phyloP scores from a whole-genome alignment of 2,113 vertebrate genomes.

The Amblyopsis rosae region DNA sequence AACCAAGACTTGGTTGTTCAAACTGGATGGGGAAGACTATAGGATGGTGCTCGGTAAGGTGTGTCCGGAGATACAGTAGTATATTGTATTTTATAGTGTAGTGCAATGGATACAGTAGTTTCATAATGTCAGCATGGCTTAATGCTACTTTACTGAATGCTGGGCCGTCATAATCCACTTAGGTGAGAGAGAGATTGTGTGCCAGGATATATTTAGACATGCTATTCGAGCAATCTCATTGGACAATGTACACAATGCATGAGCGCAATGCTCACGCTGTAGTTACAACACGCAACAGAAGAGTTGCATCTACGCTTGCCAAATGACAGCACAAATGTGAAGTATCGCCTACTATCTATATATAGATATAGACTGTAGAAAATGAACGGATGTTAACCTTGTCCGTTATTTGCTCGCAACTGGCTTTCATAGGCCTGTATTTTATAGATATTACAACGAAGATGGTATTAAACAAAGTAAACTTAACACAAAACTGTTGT shows the following conservation, averaged over 20 bases:
- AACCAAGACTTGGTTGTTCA: constrained; percentile 87
- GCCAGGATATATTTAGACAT: background rate
- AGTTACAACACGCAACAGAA: background rate
- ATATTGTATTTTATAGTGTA: background rate
- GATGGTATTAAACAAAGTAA: no score
- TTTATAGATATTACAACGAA: no score
- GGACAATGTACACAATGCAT: background rate
- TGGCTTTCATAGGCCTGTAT: no score
- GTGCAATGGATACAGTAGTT: background rate
- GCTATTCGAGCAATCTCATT: background rate
- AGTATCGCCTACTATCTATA: no score
- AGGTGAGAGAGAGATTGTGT: background rate
- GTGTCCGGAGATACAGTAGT: background rate
- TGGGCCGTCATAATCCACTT: background rate
- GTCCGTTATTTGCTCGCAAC: no score
- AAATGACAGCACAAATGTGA: background rate
- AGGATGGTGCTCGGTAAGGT: constrained; percentile 90
- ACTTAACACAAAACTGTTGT: no score
- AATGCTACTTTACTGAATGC: background rate
- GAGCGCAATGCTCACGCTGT: background rate
- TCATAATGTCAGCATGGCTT: background rate
- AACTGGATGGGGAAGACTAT: constrained; percentile 80
- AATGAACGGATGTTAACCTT: no score
- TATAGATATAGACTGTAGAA: no score
- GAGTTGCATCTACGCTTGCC: no score